Conservation (phyloP, 2,113 vertebrate species). For the Pampusana beccarii region DNA sequence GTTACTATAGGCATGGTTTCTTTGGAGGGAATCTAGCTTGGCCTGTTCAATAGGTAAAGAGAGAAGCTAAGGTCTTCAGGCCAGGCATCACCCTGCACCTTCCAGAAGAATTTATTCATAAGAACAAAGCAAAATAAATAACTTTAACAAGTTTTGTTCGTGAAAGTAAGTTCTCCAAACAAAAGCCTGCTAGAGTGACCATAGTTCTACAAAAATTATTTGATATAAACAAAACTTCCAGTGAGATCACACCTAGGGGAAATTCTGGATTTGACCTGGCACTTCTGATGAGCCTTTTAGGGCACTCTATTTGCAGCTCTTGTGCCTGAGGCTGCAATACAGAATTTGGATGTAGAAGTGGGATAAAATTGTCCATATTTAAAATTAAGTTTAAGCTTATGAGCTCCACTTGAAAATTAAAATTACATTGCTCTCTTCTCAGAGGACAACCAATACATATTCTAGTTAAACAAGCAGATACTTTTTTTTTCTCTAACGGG, state of each 20-base stretch:
- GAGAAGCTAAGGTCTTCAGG: neutral
- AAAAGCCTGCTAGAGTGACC: neutral
- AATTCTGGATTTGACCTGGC: neutral
- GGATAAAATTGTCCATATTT: neutral
- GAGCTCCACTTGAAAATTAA: neutral
- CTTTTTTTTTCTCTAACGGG: neutral
- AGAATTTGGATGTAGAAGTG: neutral
- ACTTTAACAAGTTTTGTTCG: neutral
- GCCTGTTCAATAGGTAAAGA: neutral
- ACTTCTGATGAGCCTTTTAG: neutral
- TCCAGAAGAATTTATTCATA: neutral
- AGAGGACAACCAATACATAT: neutral
- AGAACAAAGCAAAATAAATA: neutral
- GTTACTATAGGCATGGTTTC: neutral
- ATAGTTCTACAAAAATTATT: neutral
- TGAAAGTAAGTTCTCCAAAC: neutral
- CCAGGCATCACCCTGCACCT: neutral
- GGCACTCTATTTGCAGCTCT: neutral
- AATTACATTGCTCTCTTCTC: neutral
- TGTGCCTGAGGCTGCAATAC: neutral
- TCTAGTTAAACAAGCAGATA: neutral
- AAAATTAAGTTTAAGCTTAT: neutral
- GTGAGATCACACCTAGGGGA: neutral
- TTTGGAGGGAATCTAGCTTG: neutral
- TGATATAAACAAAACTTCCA: neutral